Evolutionary conservation across 2,888 invertebrate species (phyloP), one percentile per base, ranked within the genome.

Genomic region (Machimus rusticus): DNA sequence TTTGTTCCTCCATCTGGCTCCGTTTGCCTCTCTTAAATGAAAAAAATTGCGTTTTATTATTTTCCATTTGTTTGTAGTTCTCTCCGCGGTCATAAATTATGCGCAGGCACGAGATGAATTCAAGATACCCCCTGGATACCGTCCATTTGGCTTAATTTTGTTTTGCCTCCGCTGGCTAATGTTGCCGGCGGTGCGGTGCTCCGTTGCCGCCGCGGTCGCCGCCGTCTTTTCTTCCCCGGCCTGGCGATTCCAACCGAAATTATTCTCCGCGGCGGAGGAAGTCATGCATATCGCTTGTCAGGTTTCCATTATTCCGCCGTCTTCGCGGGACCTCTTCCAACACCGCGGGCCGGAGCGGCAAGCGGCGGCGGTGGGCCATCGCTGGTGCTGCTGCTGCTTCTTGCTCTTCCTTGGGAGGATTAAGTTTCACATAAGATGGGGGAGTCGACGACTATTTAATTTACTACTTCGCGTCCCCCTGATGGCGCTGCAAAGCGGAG

Each of bases 221-320:
- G 28, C 3, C 28, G 76, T 82, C 57, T 82, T 51, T 28, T 31
- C 55, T 79, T 79, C 39, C 55, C 43, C 39, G 19, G 37, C 46
- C 39, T 79, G 28, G 23, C 57, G 46, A 34, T 82, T 19, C 82
- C 66, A 51, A 82, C 82, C 82, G 34, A 78, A 57, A 87, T 74
- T 57, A 79, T 79, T 85, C 87, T 86, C 74, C 31, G 81, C 87
- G 87, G 86, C 86, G 87, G 51, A 88, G 86, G 87, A 88, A 88
- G 85, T 88, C 88, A 88, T 88, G 88, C 88, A 87, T 88, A 79
- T 76, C 88, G 74, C 86, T 86, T 81, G 86, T 88, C 88, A 79
- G 87, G 87, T 87, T 88, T 87, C 74, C 87, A 43, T 78, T 37
- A 82, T 77, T 81, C 81, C 23, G 74, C 43, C 16, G 74, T n/a